Percentiles rank a stretch among this genome's conserved stretches.
phyloP scores from a whole-genome alignment of 1,140 invertebrate species.

The Oscheius sp. region DNA sequence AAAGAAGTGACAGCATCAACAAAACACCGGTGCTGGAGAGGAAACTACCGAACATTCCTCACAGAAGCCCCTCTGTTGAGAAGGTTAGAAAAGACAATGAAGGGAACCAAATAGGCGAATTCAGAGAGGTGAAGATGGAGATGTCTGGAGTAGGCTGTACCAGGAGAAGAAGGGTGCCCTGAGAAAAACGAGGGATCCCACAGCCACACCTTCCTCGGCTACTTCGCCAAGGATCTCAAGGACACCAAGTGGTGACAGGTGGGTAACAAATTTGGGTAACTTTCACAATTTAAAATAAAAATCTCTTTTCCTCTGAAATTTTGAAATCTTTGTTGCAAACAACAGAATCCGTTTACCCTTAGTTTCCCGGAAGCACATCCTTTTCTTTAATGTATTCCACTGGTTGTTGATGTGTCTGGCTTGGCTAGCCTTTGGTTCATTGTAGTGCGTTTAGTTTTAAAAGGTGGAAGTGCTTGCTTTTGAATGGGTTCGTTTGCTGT shows the following conservation, averaged over 20 bases:
- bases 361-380: no score
- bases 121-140: conserved; percentile 18
- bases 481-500: no score
- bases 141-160: conserved; percentile 36
- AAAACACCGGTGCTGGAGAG: conserved; percentile 35
- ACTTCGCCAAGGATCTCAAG: neutral
- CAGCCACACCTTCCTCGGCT: neutral
- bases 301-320: no score
- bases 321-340: no score
- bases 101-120: no score
- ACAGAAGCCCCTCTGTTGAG: neutral
- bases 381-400: no score
- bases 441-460: no score
- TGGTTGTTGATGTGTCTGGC: no score
- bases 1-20: conserved; percentile 29
- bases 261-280: conserved; percentile 5
- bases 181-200: conserved; percentile 30
- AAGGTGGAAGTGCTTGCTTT: no score
- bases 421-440: no score
- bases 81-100: neutral
- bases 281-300: neutral
- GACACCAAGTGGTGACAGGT: conserved; percentile 1
- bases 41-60: conserved; percentile 26
- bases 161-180: conserved; percentile 34
- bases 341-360: no score